These are phyloP conservation scores for Orchesella cincta DNA, from an alignment of 1,140 invertebrate genomes.

Conservation along the genomic window DNA sequence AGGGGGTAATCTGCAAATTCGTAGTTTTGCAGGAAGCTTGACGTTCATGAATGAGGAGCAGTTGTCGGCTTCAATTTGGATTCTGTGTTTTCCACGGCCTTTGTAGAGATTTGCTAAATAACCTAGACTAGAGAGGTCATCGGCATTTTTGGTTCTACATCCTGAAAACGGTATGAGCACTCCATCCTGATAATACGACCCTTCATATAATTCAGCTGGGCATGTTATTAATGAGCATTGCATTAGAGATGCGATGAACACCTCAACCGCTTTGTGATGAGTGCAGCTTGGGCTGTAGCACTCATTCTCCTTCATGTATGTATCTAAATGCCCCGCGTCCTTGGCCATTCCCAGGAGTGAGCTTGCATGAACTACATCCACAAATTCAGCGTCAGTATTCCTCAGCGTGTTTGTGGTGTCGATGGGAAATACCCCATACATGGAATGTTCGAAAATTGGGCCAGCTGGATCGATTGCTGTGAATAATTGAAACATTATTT, in stretches of 20 bases:
- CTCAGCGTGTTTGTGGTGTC: background rate
- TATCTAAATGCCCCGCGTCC: background rate
- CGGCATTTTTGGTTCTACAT: background rate
- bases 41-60: background rate
- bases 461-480: conserved; percentile 5
- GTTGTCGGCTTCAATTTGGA: background rate
- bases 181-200: background rate
- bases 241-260: background rate
- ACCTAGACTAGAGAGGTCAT: background rate
- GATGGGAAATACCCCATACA: background rate
- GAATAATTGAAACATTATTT: conserved; percentile 1
- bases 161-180: background rate
- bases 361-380: conserved; percentile 21
- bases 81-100: background rate
- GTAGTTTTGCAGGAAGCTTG: background rate
- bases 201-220: background rate
- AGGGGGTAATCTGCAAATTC: background rate
- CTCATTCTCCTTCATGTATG: background rate
- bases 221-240: background rate
- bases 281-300: background rate
- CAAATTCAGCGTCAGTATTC: conserved; percentile 9
- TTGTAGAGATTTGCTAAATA: background rate
- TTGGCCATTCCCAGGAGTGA: conserved; percentile 18
- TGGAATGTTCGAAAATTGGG: conserved; percentile 20
- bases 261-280: background rate